A percentile compares a stretch with the other conserved stretches of the same genome.
These are phyloP conservation scores for Meriones psammophilus DNA, from an alignment of 2,797 vertebrate genomes.

Conservation along the genomic window DNA sequence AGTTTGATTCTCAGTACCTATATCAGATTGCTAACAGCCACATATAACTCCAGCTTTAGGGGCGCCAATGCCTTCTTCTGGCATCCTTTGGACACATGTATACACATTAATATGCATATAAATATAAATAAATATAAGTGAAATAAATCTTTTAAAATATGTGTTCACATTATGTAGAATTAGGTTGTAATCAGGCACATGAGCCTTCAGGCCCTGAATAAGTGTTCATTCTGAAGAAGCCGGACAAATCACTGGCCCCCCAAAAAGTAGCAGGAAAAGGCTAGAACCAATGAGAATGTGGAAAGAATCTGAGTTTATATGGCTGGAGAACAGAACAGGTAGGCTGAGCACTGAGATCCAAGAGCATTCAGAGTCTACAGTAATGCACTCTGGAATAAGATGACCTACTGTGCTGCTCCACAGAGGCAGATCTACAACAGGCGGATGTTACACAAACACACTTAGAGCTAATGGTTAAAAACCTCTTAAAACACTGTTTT, in stretches of 20 bases:
- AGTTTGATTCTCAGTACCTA: neutral
- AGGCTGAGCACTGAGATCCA: neutral
- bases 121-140: neutral
- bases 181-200: neutral
- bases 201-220: slow-evolving; percentile 5
- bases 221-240: slow-evolving; percentile 43
- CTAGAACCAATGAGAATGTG: neutral
- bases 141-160: neutral
- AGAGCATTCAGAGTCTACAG: neutral
- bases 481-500: slow-evolving; percentile 27
- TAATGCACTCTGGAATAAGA: neutral
- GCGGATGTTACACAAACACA: slow-evolving; percentile 28
- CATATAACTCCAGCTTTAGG: neutral
- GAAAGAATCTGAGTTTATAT: slow-evolving; percentile 27
- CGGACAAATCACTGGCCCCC: slow-evolving; percentile 41
- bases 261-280: neutral
- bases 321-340: neutral
- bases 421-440: slow-evolving; percentile 28
- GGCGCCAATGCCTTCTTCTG: neutral
- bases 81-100: neutral
- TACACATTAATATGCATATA: neutral
- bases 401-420: neutral
- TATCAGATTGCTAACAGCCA: neutral
- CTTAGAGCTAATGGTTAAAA: slow-evolving; percentile 47
- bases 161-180: slow-evolving; percentile 12